These are phyloP conservation scores for Eurystomus gularis DNA, from an alignment of 2,113 vertebrate species.

Conservation along the genomic window DNA sequence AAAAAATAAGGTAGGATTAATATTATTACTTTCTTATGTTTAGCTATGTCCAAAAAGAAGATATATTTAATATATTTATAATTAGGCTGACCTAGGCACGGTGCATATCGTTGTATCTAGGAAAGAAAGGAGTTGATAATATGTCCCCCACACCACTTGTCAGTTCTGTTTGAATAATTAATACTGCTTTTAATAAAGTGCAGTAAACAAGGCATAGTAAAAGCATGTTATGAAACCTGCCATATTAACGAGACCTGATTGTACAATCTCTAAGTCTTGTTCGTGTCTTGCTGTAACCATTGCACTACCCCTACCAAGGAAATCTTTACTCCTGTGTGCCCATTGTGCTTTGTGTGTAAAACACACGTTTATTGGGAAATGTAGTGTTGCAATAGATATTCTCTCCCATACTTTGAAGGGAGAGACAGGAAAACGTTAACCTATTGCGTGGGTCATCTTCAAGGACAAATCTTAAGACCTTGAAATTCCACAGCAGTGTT, in stretches of 20 bases:
- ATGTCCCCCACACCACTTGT: background rate
- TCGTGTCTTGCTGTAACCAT: background rate
- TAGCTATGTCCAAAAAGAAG: background rate
- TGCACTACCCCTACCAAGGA: background rate
- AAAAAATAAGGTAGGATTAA: background rate
- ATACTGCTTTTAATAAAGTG: background rate
- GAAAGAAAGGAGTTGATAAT: background rate
- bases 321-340: background rate
- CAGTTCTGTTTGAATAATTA: background rate
- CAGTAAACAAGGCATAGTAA: background rate
- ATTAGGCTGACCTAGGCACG: background rate
- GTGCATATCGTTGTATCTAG: background rate
- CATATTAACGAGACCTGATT: background rate
- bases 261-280: background rate
- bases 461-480: background rate
- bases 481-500: background rate
- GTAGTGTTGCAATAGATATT: background rate
- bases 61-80: background rate
- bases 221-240: background rate
- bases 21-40: background rate
- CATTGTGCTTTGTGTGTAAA: background rate
- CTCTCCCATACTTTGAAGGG: background rate
- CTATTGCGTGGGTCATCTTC: background rate
- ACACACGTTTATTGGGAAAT: background rate
- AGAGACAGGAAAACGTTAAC: background rate